Base-by-base conservation (phyloP, 2,888 invertebrate genomes). In the Drosophila koepferae region DNA sequence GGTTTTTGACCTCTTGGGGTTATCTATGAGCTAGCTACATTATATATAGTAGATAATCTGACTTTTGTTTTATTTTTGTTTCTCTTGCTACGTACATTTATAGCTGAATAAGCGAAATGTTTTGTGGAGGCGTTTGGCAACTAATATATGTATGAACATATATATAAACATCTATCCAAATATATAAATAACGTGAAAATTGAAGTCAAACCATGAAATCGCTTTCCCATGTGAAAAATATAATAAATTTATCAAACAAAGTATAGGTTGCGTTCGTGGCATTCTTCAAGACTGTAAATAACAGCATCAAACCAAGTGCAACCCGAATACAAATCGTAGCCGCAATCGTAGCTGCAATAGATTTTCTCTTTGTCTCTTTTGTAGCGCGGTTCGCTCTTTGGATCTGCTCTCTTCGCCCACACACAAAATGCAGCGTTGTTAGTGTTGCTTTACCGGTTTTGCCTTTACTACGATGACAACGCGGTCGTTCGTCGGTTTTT, bases 401-500 rank as follows among this genome's bases (percentile, higher is more conserved):
- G 64, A 31, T 23, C 34, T 16, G 48, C 65, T 61, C 63, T 58
- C 28, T 54, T 74, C 70, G 72, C 72, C 73, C 78, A 78, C 75
- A 77, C 74, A 66, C 63, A 66, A 86, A 83, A 61, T 84, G 84
- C 84, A 89, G 54, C 59, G 53, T 59, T 63, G 58, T 59, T 63
- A 43, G 56, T 53, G 58, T 41, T 67, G 58, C 55, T 53, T 66
- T 74, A 74, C 72, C 72, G 80, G 72, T 72, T 80, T 74, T 64
- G 63, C 77, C 63, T 74, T 74, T 74, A 72, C 77, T 77, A 74
- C 77, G 46, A 64, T 72, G 72, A 64, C 77, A 44, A 59, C 53
- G 77, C 74, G 67, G 41, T 38, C 51, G 65, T 36, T 63, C 54
- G 80, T 51, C 18, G 3, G n/a, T 9, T 46, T 46, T 46, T 23